Base-by-base conservation (phyloP, 2,113 vertebrate genomes). In the Erythrocercus mccallii region DNA sequence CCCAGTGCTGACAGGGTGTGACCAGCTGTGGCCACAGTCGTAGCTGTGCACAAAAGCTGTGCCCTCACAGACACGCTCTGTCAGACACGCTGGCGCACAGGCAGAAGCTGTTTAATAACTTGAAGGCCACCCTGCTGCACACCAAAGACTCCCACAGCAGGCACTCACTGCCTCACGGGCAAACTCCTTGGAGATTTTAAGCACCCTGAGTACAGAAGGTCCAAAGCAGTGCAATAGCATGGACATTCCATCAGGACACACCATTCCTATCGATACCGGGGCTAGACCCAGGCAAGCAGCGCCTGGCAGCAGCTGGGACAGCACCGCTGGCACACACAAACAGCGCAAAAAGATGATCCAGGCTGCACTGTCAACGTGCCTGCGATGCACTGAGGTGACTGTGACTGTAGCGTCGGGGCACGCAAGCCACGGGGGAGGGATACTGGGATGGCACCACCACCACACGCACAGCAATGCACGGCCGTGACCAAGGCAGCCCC, bases 251-350 rank as follows among this genome's bases (percentile, higher is more conserved):
- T 11, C 17, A 42, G 61, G 35, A 79, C 40, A 47, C 61, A 56
- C 4, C 38, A 12, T 2, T 31, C 21, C 50, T 14, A 4, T 0
- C 0, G 1, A 40, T 48, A 74, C 25, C 33, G 37, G 18, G n/a
- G n/a, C 45, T 16, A 25, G 38, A 51, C 12, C 27, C 45, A 3
- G 2, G 1, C 4, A 11, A 69, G 58, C n/a, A 42, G 57, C 1
- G 31, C 21, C 57, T 10, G 9, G 30, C 7, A 25, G 42, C 35
- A 48, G 19, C 74, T 17, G 40, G 58, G 54, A 45, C 45, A 72
- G 23, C 37, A 24, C 10, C 24, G 18, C 40, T 0, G 1, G 48
- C n/a, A 65, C 74, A 22, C 0, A 0, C 19, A n/a, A 23, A 37
- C 38, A 38, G 13, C 0, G 4, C 8, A 3, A 10, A 64, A 42